phyloP scores from a whole-genome alignment of 2,888 invertebrate species.

The Caprella mutica region DNA sequence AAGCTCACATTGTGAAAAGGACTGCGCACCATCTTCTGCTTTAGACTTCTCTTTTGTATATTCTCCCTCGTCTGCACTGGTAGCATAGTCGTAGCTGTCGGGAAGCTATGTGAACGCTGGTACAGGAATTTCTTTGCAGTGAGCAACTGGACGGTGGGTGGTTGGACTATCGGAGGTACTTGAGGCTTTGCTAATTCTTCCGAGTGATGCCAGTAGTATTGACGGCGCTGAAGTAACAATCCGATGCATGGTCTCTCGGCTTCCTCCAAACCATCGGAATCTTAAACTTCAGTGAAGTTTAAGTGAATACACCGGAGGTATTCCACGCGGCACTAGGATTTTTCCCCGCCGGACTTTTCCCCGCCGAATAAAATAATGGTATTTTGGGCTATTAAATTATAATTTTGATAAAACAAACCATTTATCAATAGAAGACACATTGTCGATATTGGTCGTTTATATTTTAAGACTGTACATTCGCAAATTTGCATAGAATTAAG shows the following conservation, averaged over 20 bases:
- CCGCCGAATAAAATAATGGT: too few relatives aligned
- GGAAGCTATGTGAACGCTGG: constrained; percentile 13
- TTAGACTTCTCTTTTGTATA: constrained; percentile 10
- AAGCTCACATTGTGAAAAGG: constrained; percentile 10
- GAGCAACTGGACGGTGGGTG: constrained; percentile 5
- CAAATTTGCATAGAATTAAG: too few relatives aligned
- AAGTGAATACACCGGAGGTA: constrained; percentile 1
- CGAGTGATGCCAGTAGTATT: constrained; percentile 14
- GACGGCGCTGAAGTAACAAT: constrained; percentile 12
- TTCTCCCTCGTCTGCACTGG: constrained; percentile 11
- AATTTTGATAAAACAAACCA: too few relatives aligned
- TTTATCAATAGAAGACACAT: too few relatives aligned
- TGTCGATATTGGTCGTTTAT: too few relatives aligned
- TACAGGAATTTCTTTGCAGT: constrained; percentile 15
- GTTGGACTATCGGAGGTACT: constrained; percentile 7
- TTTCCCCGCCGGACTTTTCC: too few relatives aligned
- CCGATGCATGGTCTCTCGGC: constrained; percentile 10
- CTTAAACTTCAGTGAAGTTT: constrained; percentile 9
- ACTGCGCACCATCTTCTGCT: constrained; percentile 7
- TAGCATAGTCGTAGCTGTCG: constrained; percentile 12
- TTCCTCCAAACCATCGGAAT: constrained; percentile 15
- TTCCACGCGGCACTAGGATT: too few relatives aligned
- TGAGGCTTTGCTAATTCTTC: constrained; percentile 11
- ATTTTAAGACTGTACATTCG: too few relatives aligned
- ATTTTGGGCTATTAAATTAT: too few relatives aligned